Evolutionary conservation across 2,113 vertebrate species (phyloP).

Genomic region (Ptilorrhoa leucosticta): DNA sequence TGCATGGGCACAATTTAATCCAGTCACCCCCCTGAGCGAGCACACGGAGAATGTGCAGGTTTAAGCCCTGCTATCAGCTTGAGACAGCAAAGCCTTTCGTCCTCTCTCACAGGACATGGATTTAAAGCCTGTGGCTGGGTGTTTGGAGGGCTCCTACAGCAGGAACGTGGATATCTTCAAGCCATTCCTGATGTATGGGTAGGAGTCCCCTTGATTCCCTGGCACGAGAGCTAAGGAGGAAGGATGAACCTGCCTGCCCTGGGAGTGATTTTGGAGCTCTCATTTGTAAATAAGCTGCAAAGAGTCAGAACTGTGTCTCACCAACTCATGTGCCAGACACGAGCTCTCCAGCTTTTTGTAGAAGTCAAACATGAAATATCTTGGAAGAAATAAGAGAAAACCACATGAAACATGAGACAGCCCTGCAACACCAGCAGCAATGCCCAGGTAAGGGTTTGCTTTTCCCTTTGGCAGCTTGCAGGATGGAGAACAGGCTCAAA

Average conservation of each 20-base stretch:
- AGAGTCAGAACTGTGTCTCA: background rate
- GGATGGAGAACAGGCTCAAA: background rate
- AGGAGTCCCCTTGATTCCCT: background rate
- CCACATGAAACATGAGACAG: background rate
- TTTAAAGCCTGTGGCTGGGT: background rate
- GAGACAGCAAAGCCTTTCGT: background rate
- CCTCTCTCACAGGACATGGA: background rate
- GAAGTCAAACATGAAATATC: background rate
- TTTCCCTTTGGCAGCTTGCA: background rate
- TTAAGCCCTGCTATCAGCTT: background rate
- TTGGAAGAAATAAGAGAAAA: background rate
- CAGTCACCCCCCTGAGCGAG: background rate
- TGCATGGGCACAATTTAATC: background rate
- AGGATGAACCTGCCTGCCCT: background rate
- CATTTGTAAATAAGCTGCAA: background rate
- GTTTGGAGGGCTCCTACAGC: background rate
- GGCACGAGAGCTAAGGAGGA: accelerated
- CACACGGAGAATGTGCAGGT: background rate
- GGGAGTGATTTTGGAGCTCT: background rate
- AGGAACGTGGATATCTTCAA: accelerated
- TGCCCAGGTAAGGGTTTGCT: background rate
- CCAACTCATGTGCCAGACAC: background rate
- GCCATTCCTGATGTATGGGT: background rate
- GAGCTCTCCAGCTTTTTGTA: background rate
- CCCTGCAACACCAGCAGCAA: background rate